phyloP scores from a whole-genome alignment of 2,113 vertebrate genomes.

The Neolamprologus sp. region DNA sequence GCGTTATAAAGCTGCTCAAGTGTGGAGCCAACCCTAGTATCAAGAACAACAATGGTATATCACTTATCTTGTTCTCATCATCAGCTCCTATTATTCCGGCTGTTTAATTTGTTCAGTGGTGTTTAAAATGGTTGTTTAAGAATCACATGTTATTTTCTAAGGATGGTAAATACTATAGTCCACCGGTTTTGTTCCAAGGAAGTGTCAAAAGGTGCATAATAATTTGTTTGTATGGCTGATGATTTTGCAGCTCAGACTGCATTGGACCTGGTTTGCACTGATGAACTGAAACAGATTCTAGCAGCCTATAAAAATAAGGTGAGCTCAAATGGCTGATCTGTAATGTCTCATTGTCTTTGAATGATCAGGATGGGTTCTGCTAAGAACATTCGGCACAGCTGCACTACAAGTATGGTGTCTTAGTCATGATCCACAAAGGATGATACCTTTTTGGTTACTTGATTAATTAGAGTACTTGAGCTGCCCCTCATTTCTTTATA shows the following conservation, averaged over 20 bases:
- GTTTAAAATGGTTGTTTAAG: background rate
- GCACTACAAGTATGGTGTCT: background rate
- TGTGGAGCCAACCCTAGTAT: conserved; percentile 75
- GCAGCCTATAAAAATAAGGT: conserved; percentile 77
- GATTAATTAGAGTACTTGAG: background rate
- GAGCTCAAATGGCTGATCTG: background rate
- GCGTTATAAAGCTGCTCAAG: conserved; percentile 82
- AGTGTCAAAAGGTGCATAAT: background rate
- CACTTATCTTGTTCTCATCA: background rate
- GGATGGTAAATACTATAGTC: background rate
- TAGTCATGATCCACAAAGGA: background rate
- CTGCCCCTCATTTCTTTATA: background rate
- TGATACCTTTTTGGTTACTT: background rate
- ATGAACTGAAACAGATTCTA: conserved; percentile 80
- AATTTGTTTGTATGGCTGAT: background rate
- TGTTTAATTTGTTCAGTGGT: background rate
- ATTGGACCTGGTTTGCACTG: conserved; percentile 77
- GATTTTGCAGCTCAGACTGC: conserved; percentile 79
- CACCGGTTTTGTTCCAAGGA: background rate
- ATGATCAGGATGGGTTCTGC: background rate
- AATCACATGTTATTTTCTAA: background rate
- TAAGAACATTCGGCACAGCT: background rate
- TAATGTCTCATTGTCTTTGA: background rate
- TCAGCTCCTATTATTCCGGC: background rate
- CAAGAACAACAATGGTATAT: conserved; percentile 81